Evolutionary conservation across 2,797 vertebrate genomes (phyloP), one percentile per base, ranked within the genome.

Genomic region (Anabacerthia variegaticeps): DNA sequence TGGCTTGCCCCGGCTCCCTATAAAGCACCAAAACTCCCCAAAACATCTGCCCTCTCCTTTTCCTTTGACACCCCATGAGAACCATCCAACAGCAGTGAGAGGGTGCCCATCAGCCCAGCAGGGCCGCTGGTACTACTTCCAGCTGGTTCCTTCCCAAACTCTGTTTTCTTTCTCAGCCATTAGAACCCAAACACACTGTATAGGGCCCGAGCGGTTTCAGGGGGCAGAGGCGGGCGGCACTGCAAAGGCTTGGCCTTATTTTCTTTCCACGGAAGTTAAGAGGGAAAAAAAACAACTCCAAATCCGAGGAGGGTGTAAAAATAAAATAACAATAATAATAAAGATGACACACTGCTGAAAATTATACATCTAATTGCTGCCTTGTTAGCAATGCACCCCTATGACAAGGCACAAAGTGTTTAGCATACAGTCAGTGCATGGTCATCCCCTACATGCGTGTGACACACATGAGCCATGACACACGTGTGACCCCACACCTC

Each of bases 291-390:
- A 88, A 61, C 77, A 65, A 83, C 63, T 54, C 78, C 75, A 58
- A 91, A 74, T 67, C 41, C 79, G 61, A 94, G 32, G 65, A 83
- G 83, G 93, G 83, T 81, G 85, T 65, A 95, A 94, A 96, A 95
- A 95, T 94, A 93, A 95, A 96, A 93, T 24, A 88, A 89, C 76
- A 83, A 95, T 89, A 88, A 89, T 82, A 83, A 95, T 89, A 95
- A 96, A 93, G 75, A 72, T 94, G 96, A 96, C 94, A 92, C 95
- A 96, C 69, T 18, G 85, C 89, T 37, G 82, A 94, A 96, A 93
- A 97, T 97, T 94, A 96, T 55, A 69, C 89, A 77, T 51, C 90
- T 93, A 97, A 97, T 95, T 95, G 86, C 81, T 39, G 89, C 92
- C 90, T 96, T 72, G 87, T 96, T 94, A 93, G 96, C 95, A 73